Conservation (phyloP, 1,140 invertebrate genomes). For the Lordiphosa stackelbergi region DNA sequence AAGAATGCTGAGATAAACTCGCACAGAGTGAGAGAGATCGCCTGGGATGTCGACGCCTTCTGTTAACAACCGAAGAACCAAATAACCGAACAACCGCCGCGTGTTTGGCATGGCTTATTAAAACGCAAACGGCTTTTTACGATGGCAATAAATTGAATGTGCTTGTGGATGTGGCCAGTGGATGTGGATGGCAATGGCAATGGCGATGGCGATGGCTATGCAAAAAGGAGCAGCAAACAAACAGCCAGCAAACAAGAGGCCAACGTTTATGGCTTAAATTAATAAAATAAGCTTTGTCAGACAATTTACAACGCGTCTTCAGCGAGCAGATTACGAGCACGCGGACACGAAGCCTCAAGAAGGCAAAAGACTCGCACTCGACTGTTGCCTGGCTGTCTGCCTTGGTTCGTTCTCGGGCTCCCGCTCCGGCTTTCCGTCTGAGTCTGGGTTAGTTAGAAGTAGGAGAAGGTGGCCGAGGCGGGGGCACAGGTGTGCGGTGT, state of each 20-base stretch:
- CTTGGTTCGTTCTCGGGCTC: constrained; percentile 19
- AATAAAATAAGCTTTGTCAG: constrained; percentile 77
- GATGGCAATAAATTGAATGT: constrained; percentile 68
- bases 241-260: constrained; percentile 47
- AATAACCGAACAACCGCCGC: constrained; percentile 47
- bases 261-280: constrained; percentile 76
- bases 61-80: constrained; percentile 50
- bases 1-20: constrained; percentile 32
- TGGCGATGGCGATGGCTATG: constrained; percentile 36
- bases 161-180: constrained; percentile 16
- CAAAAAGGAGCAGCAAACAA: constrained; percentile 55
- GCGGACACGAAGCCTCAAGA: constrained; percentile 54
- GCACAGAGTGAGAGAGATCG: constrained; percentile 19
- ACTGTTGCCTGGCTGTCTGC: constrained; percentile 64
- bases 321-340: constrained; percentile 76
- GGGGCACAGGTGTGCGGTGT: constrained; percentile 50
- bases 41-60: constrained; percentile 57
- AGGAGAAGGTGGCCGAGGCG: constrained; percentile 7
- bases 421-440: constrained; percentile 1
- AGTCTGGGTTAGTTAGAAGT: constrained; percentile 39
- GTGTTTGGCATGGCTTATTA: constrained; percentile 74
- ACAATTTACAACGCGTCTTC: constrained; percentile 77
- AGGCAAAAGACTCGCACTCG: constrained; percentile 5
- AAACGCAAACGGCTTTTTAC: constrained; percentile 75
- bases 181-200: constrained; percentile 14